Evolutionary conservation across 2,888 invertebrate species (phyloP).

Genomic region (Lycaena phlaeas): DNA sequence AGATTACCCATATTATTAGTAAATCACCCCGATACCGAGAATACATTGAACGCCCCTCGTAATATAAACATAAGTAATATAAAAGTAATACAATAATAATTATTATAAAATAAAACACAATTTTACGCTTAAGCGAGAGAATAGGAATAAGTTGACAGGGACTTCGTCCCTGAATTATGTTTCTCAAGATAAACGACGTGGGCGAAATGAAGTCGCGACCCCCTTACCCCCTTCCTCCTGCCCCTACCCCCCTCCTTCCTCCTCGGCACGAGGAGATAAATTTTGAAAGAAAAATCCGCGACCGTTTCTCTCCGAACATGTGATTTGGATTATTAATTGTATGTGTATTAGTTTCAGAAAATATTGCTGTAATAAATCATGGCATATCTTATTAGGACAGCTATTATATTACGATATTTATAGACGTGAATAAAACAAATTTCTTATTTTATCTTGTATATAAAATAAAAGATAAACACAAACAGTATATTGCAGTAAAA

Average conservation of each 20-base stretch:
- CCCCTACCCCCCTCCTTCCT: conserved; percentile 29
- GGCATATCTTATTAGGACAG: background rate
- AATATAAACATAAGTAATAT: background rate
- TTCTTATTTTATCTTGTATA: no score
- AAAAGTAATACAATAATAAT: conserved; percentile 1
- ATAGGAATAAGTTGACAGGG: conserved; percentile 75
- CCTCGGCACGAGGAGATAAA: conserved; percentile 60
- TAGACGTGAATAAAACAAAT: no score
- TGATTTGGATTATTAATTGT: conserved; percentile 67
- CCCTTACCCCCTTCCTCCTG: conserved; percentile 28
- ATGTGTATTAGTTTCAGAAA: conserved; percentile 2
- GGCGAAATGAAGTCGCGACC: conserved; percentile 81
- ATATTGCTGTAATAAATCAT: background rate
- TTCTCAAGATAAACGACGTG: conserved; percentile 80
- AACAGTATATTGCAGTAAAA: no score
- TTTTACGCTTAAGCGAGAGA: conserved; percentile 71
- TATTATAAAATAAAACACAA: conserved; percentile 50
- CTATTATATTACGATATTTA: no score
- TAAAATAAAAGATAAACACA: no score
- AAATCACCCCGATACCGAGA: no score
- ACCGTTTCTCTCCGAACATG: conserved; percentile 61
- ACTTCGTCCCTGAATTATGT: conserved; percentile 76
- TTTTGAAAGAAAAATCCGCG: conserved; percentile 70
- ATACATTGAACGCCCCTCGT: no score
- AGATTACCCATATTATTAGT: no score